Percentiles rank a stretch among this genome's conserved stretches.
Conservation (phyloP, 2,888 invertebrate species). For the Cataglyphis altisquamis region DNA sequence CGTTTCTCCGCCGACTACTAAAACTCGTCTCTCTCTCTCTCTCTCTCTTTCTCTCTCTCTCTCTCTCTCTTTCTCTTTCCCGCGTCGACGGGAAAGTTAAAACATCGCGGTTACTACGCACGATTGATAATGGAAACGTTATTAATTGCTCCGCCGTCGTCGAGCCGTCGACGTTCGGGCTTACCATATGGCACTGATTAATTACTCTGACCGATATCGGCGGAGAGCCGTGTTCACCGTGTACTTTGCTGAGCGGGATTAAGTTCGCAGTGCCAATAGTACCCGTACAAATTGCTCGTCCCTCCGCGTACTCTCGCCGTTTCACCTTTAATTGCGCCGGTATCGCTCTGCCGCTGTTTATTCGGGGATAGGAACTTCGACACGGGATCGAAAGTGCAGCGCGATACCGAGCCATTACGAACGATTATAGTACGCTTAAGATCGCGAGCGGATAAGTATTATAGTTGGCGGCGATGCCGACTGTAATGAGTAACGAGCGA, state of each 20-base stretch:
- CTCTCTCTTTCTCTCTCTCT: too few species aligned
- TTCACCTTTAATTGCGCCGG: slow-evolving; percentile 65
- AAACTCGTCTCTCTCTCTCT: slow-evolving; percentile 25
- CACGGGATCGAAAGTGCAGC: slow-evolving; percentile 25
- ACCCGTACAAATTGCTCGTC: slow-evolving; percentile 66
- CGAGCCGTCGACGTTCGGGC: slow-evolving; percentile 70
- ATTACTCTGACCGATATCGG: slow-evolving; percentile 73
- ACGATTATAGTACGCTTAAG: slow-evolving; percentile 13
- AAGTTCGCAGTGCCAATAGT: slow-evolving; percentile 72
- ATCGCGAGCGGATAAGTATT: slow-evolving; percentile 27
- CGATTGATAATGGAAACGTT: slow-evolving; percentile 74
- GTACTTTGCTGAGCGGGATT: slow-evolving; percentile 72
- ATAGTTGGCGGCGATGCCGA: slow-evolving; percentile 25
- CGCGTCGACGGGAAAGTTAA: slow-evolving; percentile 48
- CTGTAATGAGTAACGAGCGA: slow-evolving; percentile 8
- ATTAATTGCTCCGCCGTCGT: slow-evolving; percentile 72
- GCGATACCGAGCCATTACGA: slow-evolving; percentile 20
- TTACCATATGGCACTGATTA: slow-evolving; percentile 77
- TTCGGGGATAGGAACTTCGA: slow-evolving; percentile 43
- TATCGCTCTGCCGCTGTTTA: slow-evolving; percentile 37
- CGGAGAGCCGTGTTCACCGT: slow-evolving; percentile 65
- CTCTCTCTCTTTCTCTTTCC: neutral
- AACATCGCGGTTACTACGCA: slow-evolving; percentile 66
- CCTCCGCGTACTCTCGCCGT: slow-evolving; percentile 29
- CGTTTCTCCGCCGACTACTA: slow-evolving; percentile 43